Percentiles rank a stretch among this genome's conserved stretches.
phyloP scores from a whole-genome alignment of 2,797 vertebrate genomes.

The Phrynocephalus forsythii region DNA sequence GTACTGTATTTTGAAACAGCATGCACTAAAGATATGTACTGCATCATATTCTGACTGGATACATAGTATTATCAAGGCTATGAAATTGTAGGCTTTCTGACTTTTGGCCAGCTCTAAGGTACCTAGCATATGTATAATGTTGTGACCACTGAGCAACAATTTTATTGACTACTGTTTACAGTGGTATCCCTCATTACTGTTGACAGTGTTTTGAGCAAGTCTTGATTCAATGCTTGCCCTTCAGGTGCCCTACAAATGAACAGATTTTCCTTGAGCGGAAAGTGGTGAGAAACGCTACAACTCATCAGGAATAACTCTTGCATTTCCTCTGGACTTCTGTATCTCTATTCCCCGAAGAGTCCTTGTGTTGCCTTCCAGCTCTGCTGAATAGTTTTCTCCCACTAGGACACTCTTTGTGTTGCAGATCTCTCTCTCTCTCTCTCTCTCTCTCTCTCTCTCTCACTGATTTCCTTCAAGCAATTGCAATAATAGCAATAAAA shows the following conservation, averaged over 20 bases:
- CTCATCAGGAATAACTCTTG: slow-evolving; percentile 18
- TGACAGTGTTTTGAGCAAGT: not conserved
- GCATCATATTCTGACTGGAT: not conserved
- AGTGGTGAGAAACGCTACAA: not conserved
- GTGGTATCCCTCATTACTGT: slow-evolving; percentile 8
- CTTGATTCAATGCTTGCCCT: not conserved
- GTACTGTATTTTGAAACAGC: not conserved
- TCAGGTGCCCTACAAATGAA: slow-evolving; percentile 14
- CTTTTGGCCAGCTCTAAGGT: not conserved
- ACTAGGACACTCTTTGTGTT: slow-evolving; percentile 54
- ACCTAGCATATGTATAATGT: not conserved
- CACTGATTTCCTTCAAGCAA: slow-evolving; percentile 66
- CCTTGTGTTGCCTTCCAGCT: slow-evolving; percentile 57
- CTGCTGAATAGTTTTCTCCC: slow-evolving; percentile 65
- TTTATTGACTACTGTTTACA: not conserved
- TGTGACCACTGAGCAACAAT: not conserved
- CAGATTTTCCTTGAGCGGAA: not conserved
- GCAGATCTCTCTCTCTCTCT: slow-evolving; percentile 38
- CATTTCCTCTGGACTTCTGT: slow-evolving; percentile 9
- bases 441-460: slow-evolving; percentile 10
- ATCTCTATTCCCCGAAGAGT: slow-evolving; percentile 20
- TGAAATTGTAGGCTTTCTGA: too few relatives aligned
- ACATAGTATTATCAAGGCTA: not conserved
- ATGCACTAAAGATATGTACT: not conserved
- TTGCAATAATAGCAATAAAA: slow-evolving; percentile 69